Evolutionary conservation across 2,797 vertebrate genomes (phyloP), one percentile per base, ranked within the genome.

Genomic region (Acestrorhynchus altus): DNA sequence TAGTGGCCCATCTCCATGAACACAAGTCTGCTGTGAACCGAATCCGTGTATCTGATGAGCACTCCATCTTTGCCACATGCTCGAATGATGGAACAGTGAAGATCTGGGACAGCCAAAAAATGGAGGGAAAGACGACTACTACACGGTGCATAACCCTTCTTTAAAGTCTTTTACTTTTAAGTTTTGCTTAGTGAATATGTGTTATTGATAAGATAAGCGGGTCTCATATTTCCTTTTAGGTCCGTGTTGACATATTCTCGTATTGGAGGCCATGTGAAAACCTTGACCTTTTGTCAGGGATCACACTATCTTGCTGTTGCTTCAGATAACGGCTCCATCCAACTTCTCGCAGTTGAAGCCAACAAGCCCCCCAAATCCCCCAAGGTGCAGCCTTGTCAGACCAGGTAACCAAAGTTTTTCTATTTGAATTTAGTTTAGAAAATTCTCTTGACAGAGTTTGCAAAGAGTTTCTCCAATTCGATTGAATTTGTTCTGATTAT

Each of bases 61-160:
- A 99, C 88, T 94, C 95, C 52, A 96, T 98, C 87, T 99, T 99
- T 81, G 96, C 98, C 52, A 98, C 97, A 0, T 98, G 96, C 79
- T 99, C 98, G 74, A 98, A 98, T 13, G 98, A 99, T 74, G 97
- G 98, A 72, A 96, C 96, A 0, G 96, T 99, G 44, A 99, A 98
- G 86, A 96, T 99, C 61, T 99, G 98, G 98, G 97, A 99, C 87
- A 98, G 97, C 81, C 97, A 98, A 82, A 99, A 99, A 92, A 99
- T 99, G 97, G 98, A 99, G 89, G 98, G 98, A 49, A 99, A 98
- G 90, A 98, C 97, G 54, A 98, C 97, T 6, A 99, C 98, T 60
- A 99, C 97, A 77, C 95, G 97, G 97, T 98, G 90, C 24, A 20
- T 40, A 12, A 44, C 1, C 7, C 31, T 63, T 13, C n/a, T 5